A percentile compares a stretch with the other conserved stretches of the same genome.
Conservation (phyloP, 2,113 vertebrate genomes). For the Grammomys dolichurus region DNA sequence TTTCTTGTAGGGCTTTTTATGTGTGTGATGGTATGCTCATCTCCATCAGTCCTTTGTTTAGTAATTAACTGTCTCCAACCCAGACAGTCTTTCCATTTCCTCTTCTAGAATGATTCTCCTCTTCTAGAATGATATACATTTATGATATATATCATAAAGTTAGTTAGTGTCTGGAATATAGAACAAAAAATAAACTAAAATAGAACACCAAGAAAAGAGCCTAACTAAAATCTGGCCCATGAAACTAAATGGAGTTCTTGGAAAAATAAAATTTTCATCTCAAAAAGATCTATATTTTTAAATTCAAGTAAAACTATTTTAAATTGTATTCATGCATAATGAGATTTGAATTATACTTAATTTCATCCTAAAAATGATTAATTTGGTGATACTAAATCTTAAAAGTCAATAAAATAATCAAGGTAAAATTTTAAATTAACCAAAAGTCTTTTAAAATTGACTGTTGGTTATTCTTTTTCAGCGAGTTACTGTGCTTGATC, state of each 20-base stretch:
- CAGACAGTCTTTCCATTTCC: not conserved
- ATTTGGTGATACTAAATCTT: constrained; percentile 41
- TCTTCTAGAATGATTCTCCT: not conserved
- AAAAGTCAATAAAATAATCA: constrained; percentile 65
- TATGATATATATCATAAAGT: not conserved
- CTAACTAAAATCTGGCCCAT: not conserved
- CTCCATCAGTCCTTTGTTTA: not conserved
- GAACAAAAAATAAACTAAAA: not conserved
- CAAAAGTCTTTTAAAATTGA: constrained; percentile 80
- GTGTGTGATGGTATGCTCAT: not conserved
- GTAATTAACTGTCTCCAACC: not conserved
- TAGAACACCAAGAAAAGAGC: not conserved
- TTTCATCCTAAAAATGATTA: constrained; percentile 62
- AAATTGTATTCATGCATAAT: constrained; percentile 21
- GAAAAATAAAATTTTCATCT: not conserved
- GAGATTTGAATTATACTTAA: constrained; percentile 66
- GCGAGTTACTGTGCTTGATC: constrained; percentile 2
- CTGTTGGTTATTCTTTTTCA: constrained; percentile 74
- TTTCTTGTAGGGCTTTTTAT: not conserved
- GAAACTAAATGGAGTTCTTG: not conserved
- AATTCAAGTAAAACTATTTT: not conserved
- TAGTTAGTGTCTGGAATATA: not conserved
- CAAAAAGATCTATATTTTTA: not conserved
- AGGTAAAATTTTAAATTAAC: constrained; percentile 67
- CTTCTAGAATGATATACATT: not conserved